A percentile compares a stretch with the other conserved stretches of the same genome.
These are phyloP conservation scores for Brachyhypopomus gauderio DNA, from an alignment of 2,113 vertebrate species.

Conservation along the genomic window DNA sequence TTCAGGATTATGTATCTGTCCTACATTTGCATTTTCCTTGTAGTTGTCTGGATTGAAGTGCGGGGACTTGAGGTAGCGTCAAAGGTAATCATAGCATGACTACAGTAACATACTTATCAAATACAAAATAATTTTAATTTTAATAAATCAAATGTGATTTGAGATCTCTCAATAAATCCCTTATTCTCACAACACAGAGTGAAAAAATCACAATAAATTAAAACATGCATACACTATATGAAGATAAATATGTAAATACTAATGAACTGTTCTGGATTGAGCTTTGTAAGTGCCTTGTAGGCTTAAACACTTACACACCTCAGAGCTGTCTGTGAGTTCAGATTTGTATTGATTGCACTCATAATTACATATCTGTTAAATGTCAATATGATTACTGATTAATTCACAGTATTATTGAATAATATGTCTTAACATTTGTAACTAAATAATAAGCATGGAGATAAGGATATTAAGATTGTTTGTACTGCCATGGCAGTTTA, in stretches of 20 bases:
- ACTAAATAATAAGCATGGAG: too few relatives aligned
- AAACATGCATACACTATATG: slow-evolving; percentile 12
- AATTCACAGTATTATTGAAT: too few relatives aligned
- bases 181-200: slow-evolving; percentile 7
- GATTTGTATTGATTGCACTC: too few relatives aligned
- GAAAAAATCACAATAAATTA: slow-evolving; percentile 20
- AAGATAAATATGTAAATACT: slow-evolving; percentile 5
- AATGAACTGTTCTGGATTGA: neutral
- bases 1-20: slow-evolving; percentile 29
- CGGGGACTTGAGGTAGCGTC: slow-evolving; percentile 25
- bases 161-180: neutral
- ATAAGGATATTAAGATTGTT: neutral
- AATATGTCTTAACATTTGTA: too few relatives aligned
- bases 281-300: slow-evolving; percentile 4
- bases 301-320: neutral
- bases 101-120: slow-evolving; percentile 29
- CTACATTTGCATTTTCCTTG: slow-evolving; percentile 33
- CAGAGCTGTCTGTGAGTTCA: too few relatives aligned
- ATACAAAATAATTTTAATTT: slow-evolving; percentile 4
- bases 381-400: too few relatives aligned
- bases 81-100: slow-evolving; percentile 35
- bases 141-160: neutral
- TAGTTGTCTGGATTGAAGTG: slow-evolving; percentile 19
- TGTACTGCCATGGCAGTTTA: neutral
- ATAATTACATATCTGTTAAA: too few relatives aligned